Conservation (phyloP, 1,140 invertebrate species). For the Zaprionus camerounensis region DNA sequence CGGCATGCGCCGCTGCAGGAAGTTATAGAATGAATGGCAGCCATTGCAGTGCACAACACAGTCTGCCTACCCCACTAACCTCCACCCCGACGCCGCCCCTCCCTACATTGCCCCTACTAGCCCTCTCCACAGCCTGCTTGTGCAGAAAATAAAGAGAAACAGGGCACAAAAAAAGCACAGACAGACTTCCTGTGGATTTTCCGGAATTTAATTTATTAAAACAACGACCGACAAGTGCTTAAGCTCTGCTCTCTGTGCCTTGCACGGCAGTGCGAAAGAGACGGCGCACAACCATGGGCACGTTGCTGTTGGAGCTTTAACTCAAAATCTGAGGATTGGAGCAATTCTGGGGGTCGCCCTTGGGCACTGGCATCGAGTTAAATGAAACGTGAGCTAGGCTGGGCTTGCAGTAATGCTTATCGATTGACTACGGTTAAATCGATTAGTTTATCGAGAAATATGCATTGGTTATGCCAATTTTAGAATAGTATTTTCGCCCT, state of each 20-base stretch:
- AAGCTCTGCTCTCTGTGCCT: conserved; percentile 9
- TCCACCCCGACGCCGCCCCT: background rate
- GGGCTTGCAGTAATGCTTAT: background rate
- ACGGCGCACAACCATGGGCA: background rate
- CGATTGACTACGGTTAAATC: background rate
- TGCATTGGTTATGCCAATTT: background rate
- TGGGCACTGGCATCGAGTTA: background rate
- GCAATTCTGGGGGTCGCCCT: background rate
- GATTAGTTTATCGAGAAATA: background rate
- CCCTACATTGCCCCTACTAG: background rate
- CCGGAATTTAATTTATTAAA: conserved; percentile 83
- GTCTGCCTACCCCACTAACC: background rate
- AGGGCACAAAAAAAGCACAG: conserved; percentile 58
- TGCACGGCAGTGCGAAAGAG: background rate
- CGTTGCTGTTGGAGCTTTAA: conserved; percentile 18
- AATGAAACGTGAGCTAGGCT: background rate
- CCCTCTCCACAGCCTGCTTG: background rate
- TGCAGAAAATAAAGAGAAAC: conserved; percentile 13
- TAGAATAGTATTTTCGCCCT: too few relatives aligned
- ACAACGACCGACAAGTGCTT: conserved; percentile 66
- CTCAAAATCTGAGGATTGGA: background rate
- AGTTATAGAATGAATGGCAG: conserved; percentile 79
- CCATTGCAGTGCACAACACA: conserved; percentile 28
- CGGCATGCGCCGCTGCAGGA: conserved; percentile 73
- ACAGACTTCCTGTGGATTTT: conserved; percentile 83